Evolutionary conservation across 2,888 invertebrate genomes (phyloP), one percentile per base, ranked within the genome.

Genomic region (Magallana nippona): DNA sequence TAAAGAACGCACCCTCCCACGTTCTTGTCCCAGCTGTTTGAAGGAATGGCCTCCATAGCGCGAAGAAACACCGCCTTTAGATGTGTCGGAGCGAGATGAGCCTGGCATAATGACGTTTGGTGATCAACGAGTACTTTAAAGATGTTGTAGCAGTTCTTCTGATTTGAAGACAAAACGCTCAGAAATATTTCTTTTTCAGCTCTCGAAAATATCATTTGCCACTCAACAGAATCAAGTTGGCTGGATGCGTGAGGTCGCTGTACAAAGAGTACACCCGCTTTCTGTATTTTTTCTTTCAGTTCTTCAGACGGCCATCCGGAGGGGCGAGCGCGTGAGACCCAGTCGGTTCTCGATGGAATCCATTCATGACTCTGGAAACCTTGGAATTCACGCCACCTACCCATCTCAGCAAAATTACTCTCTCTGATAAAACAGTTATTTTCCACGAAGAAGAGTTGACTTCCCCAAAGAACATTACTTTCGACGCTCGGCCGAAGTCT

Each of bases 31-130:
- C 89, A 89, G 56, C 62, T 71, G 13, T 83, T 84, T 0, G 44
- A 27, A 17, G 88, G 87, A 10, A 87, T 63, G 79, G 82, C 55
- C 78, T 89, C 89, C 82, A 87, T 88, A 2, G 87, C 81, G 57
- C 83, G 86, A 78, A 88, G 85, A 78, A 89, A 87, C 1, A 87
- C 82, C 3, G 82, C 80, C 63, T 87, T 87, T 2, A 82, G 55
- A 13, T 71, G 82, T 27, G 58, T 77, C 0, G 82, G 44, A n/a
- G 60, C 17, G 0, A 88, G 55, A 58, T 79, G 77, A 5, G 62
- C 27, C 10, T 63, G 44, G 19, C 81, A 78, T 11, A 77, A 55
- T 10, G 56, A 58, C n/a, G 81, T 79, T 10, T 82, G 56, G 2
- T 82, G 81, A 55, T 78, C 79, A 8, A 87, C 84, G 2, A 89